Base-by-base conservation (phyloP, 2,888 invertebrate genomes). In the Taenaris catops region DNA sequence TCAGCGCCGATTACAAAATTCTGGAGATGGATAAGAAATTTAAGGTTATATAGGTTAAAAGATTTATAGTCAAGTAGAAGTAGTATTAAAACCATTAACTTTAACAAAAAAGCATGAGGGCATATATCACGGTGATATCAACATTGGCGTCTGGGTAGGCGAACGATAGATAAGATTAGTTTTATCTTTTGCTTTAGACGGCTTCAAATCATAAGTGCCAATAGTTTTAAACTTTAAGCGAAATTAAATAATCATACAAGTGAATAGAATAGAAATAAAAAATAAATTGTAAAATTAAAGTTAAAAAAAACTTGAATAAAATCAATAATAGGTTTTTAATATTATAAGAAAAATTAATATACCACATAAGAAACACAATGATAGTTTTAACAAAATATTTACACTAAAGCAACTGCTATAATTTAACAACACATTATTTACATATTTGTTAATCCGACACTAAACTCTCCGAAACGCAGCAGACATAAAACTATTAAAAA, bases 351-450 rank as follows among this genome's bases (percentile, higher is more conserved):
- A 45, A 65, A 57, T 65, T 51, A 71, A 54, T 58, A 58, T 54
- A 67, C 56, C 58, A 63, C 54, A 68, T 60, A 70, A 63, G 63
- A 73, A 79, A 80, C 70, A 74, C 70, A 78, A 72, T 62, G 63
- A 63, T 63, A 58, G 59, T n/a, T 23, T 63, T 61, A 81, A 81
- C 78, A 81, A 80, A 81, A 72, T 80, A 81, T 83, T 63, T 84
- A 84, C 84, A 84, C 67, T 78, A 76, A 83, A 79, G 76, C 75
- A 81, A 81, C 75, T 70, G 67, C 63, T 78, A 81, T 76, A 80
- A 80, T 71, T 79, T 78, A 84, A 83, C 72, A 83, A 83, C 78
- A 69, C 74, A 69, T 63, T 78, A 80, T 84, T 68, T 84, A 84
- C 80, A 68, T 52, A 62, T 63, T 64, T 61, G 51, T 51, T 62